These are phyloP conservation scores for Aphelocoma californica DNA, from an alignment of 2,797 vertebrate species.

Conservation along the genomic window DNA sequence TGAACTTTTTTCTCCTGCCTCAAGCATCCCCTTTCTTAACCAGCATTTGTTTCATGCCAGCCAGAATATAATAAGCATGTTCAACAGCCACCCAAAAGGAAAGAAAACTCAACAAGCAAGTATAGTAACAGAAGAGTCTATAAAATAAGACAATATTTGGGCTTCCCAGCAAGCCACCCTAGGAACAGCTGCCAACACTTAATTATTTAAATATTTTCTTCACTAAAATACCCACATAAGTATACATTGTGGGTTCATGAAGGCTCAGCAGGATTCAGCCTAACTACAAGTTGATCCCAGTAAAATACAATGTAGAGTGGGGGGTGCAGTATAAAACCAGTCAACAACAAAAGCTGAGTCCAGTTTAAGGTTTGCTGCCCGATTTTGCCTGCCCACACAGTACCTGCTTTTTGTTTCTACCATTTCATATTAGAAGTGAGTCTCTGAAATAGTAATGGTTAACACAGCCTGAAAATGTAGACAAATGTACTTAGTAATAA, in stretches of 20 bases:
- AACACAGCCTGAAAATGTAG: background rate
- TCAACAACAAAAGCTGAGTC: background rate
- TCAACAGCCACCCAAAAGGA: background rate
- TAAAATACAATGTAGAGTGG: background rate
- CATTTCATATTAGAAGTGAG: background rate
- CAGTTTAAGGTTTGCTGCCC: background rate
- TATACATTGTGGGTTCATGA: fast-evolving
- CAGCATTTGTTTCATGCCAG: background rate
- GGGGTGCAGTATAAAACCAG: background rate
- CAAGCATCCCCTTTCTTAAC: background rate
- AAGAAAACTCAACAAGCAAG: background rate
- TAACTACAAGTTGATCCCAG: background rate
- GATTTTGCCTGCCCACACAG: background rate
- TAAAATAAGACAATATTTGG: background rate
- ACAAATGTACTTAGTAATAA: background rate
- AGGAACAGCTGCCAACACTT: background rate
- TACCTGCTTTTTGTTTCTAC: background rate
- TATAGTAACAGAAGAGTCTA: background rate
- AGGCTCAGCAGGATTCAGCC: background rate
- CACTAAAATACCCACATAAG: background rate
- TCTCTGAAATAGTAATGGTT: background rate
- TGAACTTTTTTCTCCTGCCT: background rate
- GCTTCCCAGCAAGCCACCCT: background rate
- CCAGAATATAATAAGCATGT: background rate
- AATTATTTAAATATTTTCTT: background rate